phyloP scores from a whole-genome alignment of 2,113 vertebrate species.

The Podarcis cretensis region DNA sequence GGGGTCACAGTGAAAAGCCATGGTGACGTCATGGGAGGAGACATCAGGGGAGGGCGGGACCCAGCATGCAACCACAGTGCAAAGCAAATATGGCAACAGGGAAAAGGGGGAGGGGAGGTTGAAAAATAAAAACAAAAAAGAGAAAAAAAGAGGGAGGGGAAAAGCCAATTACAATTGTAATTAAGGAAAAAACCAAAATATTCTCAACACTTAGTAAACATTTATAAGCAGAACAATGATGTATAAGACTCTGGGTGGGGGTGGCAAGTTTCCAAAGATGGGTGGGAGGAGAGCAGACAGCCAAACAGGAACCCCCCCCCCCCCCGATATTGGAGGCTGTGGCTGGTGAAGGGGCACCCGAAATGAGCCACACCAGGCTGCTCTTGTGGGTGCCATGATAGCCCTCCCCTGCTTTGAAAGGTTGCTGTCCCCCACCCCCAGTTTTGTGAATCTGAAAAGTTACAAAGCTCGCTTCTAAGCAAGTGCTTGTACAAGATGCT shows the following conservation, averaged over 20 bases:
- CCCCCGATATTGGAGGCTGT: conserved; percentile 32
- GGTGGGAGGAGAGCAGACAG: conserved; percentile 18
- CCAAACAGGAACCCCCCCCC: conserved; percentile 58
- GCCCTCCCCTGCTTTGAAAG: conserved; percentile 59
- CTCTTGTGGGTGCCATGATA: conserved; percentile 55
- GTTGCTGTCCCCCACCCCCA: conserved; percentile 30
- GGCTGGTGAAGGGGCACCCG: conserved; percentile 45
- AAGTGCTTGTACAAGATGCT: conserved; percentile 18
- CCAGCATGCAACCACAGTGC: conserved; percentile 84
- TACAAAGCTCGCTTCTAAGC: conserved; percentile 51
- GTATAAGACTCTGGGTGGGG: conserved; percentile 65
- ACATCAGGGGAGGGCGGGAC: conserved; percentile 69
- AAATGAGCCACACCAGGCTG: conserved; percentile 52
- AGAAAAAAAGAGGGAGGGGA: conserved; percentile 80
- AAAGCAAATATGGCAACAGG: conserved; percentile 81
- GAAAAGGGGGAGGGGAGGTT: conserved; percentile 61
- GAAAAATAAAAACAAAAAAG: conserved; percentile 51
- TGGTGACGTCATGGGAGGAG: conserved; percentile 87
- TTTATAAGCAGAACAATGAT: conserved; percentile 79
- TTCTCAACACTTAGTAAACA: conserved; percentile 80
- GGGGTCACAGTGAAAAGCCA: conserved; percentile 88
- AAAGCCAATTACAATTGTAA: conserved; percentile 89
- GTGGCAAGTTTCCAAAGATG: conserved; percentile 4
- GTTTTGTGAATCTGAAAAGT: conserved; percentile 54
- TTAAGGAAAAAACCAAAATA: conserved; percentile 82